phyloP scores from a whole-genome alignment of 2,113 vertebrate species.

The Hucho hucho region DNA sequence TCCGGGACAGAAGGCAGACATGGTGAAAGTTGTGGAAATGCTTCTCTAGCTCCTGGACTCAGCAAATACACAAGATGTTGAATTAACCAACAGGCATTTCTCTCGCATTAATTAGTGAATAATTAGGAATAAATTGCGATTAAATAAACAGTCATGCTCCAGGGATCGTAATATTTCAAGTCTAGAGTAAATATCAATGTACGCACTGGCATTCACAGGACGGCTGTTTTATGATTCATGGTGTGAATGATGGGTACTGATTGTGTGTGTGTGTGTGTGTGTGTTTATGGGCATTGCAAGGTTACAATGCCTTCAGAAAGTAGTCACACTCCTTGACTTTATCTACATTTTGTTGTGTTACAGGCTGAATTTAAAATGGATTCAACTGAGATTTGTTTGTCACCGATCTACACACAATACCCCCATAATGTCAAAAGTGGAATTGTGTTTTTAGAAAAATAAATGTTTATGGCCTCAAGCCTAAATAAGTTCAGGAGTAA shows the following conservation, averaged over 20 bases:
- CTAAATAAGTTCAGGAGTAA: too few relatives aligned
- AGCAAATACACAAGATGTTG: conserved; percentile 48
- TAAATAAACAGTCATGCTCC: conserved; percentile 67
- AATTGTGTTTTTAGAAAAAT: too few relatives aligned
- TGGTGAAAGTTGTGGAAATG: conserved; percentile 70
- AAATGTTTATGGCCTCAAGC: too few relatives aligned
- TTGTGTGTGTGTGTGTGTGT: background rate
- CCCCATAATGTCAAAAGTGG: too few relatives aligned
- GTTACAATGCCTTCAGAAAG: background rate
- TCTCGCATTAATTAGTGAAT: conserved; percentile 69
- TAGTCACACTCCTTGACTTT: too few relatives aligned
- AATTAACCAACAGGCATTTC: conserved; percentile 65
- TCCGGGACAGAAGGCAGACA: conserved; percentile 64
- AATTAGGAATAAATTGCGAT: conserved; percentile 75
- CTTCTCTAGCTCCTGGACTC: conserved; percentile 64
- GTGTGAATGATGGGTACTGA: conserved; percentile 37
- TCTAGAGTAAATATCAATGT: conserved; percentile 48
- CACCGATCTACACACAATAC: too few relatives aligned
- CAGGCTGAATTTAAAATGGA: too few relatives aligned
- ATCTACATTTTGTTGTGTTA: too few relatives aligned
- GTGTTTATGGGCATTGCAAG: conserved; percentile 1
- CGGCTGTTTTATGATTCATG: conserved; percentile 36
- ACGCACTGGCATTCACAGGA: conserved; percentile 47
- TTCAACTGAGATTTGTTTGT: too few relatives aligned
- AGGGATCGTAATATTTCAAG: conserved; percentile 60